Percentiles rank a stretch among this genome's conserved stretches.
These are phyloP conservation scores for Hesperia comma DNA, from an alignment of 2,888 invertebrate genomes.

Conservation along the genomic window DNA sequence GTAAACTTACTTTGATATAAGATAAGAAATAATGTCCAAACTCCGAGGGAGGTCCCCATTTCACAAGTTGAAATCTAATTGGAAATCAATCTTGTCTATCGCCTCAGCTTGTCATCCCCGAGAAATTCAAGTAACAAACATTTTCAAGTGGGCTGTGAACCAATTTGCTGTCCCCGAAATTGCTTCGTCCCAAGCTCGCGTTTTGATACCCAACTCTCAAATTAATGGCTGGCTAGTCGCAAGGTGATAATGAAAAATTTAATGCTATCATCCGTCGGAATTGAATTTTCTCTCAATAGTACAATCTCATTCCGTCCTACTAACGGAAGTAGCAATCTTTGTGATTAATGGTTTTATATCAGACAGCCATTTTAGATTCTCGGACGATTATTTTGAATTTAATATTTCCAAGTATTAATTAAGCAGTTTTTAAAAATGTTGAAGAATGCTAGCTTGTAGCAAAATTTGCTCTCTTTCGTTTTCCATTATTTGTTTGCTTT, in stretches of 20 bases:
- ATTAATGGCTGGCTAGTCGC: slow-evolving; percentile 62
- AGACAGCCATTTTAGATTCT: slow-evolving; percentile 34
- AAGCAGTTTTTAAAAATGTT: no score
- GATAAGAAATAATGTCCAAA: slow-evolving; percentile 64
- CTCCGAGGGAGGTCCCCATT: slow-evolving; percentile 61
- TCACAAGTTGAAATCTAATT: slow-evolving; percentile 43
- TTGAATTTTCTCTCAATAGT: slow-evolving; percentile 64
- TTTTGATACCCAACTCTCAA: slow-evolving; percentile 67
- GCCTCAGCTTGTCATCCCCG: slow-evolving; percentile 36
- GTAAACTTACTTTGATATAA: slow-evolving; percentile 67
- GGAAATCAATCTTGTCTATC: slow-evolving; percentile 40
- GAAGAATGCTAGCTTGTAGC: no score
- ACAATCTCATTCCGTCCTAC: slow-evolving; percentile 51
- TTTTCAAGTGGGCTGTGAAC: slow-evolving; percentile 66
- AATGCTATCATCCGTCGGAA: slow-evolving; percentile 60
- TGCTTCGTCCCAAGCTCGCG: slow-evolving; percentile 46
- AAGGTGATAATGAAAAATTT: slow-evolving; percentile 71
- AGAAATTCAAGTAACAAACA: slow-evolving; percentile 55
- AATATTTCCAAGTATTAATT: slow-evolving; percentile 2
- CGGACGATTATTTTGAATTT: slow-evolving; percentile 15
- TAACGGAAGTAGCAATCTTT: slow-evolving; percentile 48
- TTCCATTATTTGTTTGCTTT: no score
- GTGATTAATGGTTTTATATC: slow-evolving; percentile 49
- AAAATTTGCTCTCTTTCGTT: no score
- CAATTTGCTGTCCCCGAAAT: slow-evolving; percentile 57